These are phyloP conservation scores for Tauraco erythrolophus DNA, from an alignment of 2,113 vertebrate genomes.

Conservation along the genomic window DNA sequence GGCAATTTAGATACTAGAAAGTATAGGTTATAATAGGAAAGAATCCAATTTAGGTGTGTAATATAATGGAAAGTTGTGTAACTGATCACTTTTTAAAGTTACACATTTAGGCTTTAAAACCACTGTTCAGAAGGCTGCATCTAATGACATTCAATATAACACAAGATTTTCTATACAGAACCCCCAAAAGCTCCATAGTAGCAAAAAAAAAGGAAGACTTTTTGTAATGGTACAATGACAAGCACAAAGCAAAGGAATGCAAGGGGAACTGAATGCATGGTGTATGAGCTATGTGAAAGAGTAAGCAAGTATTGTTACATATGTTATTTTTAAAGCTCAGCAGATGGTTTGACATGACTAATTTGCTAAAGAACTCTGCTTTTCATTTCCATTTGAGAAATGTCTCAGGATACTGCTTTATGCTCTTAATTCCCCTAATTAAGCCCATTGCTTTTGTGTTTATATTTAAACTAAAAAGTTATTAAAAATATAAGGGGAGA, in stretches of 20 bases:
- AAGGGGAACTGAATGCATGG: background rate
- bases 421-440: background rate
- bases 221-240: no score
- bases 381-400: background rate
- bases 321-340: background rate
- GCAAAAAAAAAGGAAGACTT: background rate
- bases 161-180: background rate
- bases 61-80: background rate
- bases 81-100: background rate
- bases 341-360: background rate
- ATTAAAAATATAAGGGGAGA: fast-evolving
- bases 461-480: background rate
- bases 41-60: background rate
- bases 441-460: background rate
- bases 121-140: background rate
- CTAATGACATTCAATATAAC: background rate
- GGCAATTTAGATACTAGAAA: background rate
- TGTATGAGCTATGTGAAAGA: background rate
- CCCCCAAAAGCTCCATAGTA: background rate
- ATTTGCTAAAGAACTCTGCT: background rate
- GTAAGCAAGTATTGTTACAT: background rate
- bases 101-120: background rate
- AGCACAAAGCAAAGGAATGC: background rate
- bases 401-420: background rate
- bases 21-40: background rate